Conservation (phyloP, 2,888 invertebrate species). For the Xestia sexstrigata region DNA sequence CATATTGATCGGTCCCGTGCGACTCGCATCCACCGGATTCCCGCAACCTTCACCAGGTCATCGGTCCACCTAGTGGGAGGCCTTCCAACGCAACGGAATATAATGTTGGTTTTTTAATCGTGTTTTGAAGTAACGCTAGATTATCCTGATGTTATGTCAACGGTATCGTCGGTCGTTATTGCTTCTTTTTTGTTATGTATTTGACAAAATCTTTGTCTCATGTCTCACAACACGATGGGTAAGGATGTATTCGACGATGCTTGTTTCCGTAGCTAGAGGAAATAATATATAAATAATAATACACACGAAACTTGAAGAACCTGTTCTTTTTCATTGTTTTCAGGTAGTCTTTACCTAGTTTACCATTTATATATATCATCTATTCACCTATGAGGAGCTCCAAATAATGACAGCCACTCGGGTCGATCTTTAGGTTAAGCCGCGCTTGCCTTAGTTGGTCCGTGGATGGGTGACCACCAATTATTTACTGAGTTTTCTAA, state of each 20-base stretch:
- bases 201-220: neutral
- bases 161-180: neutral
- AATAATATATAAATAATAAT: too few relatives aligned
- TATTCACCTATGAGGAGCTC: neutral
- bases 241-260: neutral
- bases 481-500: neutral
- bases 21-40: too few relatives aligned
- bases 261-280: neutral
- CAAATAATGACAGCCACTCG: neutral
- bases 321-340: neutral
- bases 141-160: neutral
- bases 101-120: neutral
- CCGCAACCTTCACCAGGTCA: too few relatives aligned
- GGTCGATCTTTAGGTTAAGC: neutral
- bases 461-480: neutral
- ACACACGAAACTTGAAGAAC: too few relatives aligned
- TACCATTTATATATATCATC: neutral
- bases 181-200: constrained; percentile 23
- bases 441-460: neutral
- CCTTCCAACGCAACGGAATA: too few relatives aligned
- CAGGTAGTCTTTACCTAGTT: neutral
- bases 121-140: constrained; percentile 7
- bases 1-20: too few relatives aligned
- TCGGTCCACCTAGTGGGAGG: too few relatives aligned
- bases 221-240: constrained; percentile 8